These are phyloP conservation scores for Hemitrygon akajei DNA, from an alignment of 2,797 vertebrate genomes.

Conservation along the genomic window DNA sequence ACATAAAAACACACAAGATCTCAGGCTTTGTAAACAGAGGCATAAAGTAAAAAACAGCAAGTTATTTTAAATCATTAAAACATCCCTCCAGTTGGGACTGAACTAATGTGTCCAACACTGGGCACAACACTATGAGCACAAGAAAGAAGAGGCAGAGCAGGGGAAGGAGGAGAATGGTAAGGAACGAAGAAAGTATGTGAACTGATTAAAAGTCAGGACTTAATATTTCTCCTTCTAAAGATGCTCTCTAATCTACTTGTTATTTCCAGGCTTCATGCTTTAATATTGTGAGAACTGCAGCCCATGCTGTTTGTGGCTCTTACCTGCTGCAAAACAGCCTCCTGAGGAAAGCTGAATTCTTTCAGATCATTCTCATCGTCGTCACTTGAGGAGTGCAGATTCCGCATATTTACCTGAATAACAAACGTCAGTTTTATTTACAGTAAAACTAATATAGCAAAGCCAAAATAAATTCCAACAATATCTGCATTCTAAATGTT, in stretches of 20 bases:
- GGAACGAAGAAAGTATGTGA: no score
- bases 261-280: not conserved
- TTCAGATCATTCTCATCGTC: slow-evolving; percentile 85
- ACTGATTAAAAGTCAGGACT: not conserved
- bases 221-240: not conserved
- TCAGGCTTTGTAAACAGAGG: no score
- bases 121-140: no score
- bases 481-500: not conserved
- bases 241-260: no score
- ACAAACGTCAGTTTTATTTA: not conserved
- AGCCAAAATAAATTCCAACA: not conserved
- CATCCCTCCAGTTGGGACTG: no score
- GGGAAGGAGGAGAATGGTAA: not conserved
- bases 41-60: no score
- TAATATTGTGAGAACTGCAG: no score
- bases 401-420: slow-evolving; percentile 84
- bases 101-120: no score
- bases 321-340: slow-evolving; percentile 91
- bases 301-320: not conserved
- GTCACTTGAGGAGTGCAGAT: slow-evolving; percentile 92
- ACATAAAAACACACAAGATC: no score
- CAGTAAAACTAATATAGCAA: not conserved
- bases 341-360: slow-evolving; percentile 75
- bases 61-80: no score
- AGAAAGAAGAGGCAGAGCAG: not conserved